Conservation (phyloP, 2,888 invertebrate genomes). For the Tetheella fluctuosa region DNA sequence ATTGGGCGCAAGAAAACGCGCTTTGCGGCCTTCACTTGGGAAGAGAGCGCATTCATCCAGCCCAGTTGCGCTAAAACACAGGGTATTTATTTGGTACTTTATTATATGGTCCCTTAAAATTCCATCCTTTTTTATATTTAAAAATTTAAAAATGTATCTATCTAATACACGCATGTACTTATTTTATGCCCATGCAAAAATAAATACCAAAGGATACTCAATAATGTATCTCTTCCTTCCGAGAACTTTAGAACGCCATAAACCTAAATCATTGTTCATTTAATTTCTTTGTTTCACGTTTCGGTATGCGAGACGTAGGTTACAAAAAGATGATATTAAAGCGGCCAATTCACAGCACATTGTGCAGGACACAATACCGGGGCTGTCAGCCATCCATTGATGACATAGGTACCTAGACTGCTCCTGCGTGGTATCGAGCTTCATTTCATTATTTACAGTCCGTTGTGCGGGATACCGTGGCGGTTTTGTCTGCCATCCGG, state of each 20-base stretch:
- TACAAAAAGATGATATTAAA: background rate
- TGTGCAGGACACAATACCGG: too few species aligned
- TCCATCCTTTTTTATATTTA: too few species aligned
- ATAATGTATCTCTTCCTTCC: constrained; percentile 16
- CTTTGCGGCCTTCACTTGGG: constrained; percentile 25
- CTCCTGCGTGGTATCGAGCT: too few species aligned
- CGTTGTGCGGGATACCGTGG: too few species aligned
- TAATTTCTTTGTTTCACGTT: constrained; percentile 33
- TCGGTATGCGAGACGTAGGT: constrained; percentile 37
- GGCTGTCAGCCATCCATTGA: background rate
- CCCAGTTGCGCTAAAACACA: constrained; percentile 39
- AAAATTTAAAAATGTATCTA: too few species aligned
- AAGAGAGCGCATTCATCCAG: constrained; percentile 59
- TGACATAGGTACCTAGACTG: background rate
- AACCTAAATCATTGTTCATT: constrained; percentile 45
- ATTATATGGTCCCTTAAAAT: too few species aligned
- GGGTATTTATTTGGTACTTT: constrained; percentile 25
- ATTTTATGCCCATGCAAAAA: background rate
- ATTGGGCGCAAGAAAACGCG: constrained; percentile 35
- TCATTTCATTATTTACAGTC: too few species aligned
- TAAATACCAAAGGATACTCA: background rate
- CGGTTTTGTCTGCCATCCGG: too few species aligned
- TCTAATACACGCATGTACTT: too few species aligned
- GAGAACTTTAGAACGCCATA: constrained; percentile 23
- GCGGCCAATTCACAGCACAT: background rate